Base-by-base conservation (phyloP, 2,113 vertebrate species). In the Chaetura pelagica region DNA sequence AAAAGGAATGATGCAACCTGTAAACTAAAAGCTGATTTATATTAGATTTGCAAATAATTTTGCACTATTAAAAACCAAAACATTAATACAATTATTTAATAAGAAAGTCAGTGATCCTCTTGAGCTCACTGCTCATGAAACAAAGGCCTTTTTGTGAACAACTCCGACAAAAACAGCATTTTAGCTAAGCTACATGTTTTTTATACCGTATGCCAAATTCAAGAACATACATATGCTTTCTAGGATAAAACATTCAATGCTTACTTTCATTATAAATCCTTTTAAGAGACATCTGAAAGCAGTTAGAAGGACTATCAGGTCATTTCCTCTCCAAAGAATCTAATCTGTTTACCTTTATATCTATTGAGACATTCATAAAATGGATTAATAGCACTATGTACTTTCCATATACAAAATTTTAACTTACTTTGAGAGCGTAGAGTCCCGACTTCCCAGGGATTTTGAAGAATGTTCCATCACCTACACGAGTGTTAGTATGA, bases 401-500 rank as follows among this genome's bases (percentile, higher is more conserved):
- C 51, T 94, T 83, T 91, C 93, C 34, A 95, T 35, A 66, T 26
- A 92, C 51, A 94, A 96, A 83, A 96, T 95, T 94, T 49, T 82
- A 85, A 98, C 98, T 98, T 98, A 99, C 98, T 98, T 98, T 99
- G 95, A 98, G 98, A 97, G 98, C 98, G 76, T 99, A 99, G 78
- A 99, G 98, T 98, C 98, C 98, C 29, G 98, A 98, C 95, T 98
- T 98, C 78, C 98, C 98, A 94, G 98, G 98, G 95, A 99, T 98
- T 98, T 98, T 98, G 98, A 98, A 98, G 98, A 98, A 98, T 66
- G 98, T 98, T 96, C 98, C 98, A 98, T 98, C 98, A 96, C 98
- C 98, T 97, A 98, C 97, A 89, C 98, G 98, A 94, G 98, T 98
- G 97, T 98, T 98, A 97, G 98, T 99, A 94, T 98, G 98, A 97